phyloP scores from a whole-genome alignment of 2,888 invertebrate species.

The Morpho achilles region DNA sequence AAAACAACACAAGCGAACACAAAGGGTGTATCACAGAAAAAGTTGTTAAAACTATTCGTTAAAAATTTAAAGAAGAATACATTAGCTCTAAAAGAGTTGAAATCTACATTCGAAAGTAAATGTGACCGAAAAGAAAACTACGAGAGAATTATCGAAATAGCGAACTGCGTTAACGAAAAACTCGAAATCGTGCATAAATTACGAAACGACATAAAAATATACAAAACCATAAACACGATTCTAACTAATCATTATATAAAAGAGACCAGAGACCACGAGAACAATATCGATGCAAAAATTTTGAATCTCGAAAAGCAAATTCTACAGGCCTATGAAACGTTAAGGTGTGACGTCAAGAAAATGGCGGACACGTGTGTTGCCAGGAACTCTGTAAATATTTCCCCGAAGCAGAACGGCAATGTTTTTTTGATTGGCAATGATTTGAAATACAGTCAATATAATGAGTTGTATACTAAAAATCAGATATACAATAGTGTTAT shows the following conservation, averaged over 20 bases:
- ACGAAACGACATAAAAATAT: slow-evolving; percentile 70
- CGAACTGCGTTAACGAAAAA: slow-evolving; percentile 65
- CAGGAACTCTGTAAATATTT: slow-evolving; percentile 32
- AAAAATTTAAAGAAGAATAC: slow-evolving; percentile 61
- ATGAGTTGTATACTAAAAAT: slow-evolving; percentile 52
- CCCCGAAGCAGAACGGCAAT: slow-evolving; percentile 57
- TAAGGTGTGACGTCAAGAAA: slow-evolving; percentile 50
- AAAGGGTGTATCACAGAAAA: slow-evolving; percentile 43
- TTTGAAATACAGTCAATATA: slow-evolving; percentile 50
- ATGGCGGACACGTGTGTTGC: slow-evolving; percentile 48
- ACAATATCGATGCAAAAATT: slow-evolving; percentile 54
- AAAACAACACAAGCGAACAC: slow-evolving; percentile 32
- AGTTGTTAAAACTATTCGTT: slow-evolving; percentile 50
- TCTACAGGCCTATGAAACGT: slow-evolving; percentile 53
- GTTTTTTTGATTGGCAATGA: slow-evolving; percentile 58
- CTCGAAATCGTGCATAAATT: slow-evolving; percentile 64
- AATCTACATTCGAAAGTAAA: slow-evolving; percentile 49
- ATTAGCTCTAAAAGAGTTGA: slow-evolving; percentile 54
- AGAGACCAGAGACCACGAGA: slow-evolving; percentile 61
- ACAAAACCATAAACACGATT: slow-evolving; percentile 66
- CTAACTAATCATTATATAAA: slow-evolving; percentile 70
- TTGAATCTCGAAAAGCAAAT: slow-evolving; percentile 58
- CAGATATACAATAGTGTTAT: slow-evolving; percentile 68
- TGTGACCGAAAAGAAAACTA: slow-evolving; percentile 39
- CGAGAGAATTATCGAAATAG: slow-evolving; percentile 53